Conservation (phyloP, 2,113 vertebrate genomes). For the Paradoxurus hermaphroditus region DNA sequence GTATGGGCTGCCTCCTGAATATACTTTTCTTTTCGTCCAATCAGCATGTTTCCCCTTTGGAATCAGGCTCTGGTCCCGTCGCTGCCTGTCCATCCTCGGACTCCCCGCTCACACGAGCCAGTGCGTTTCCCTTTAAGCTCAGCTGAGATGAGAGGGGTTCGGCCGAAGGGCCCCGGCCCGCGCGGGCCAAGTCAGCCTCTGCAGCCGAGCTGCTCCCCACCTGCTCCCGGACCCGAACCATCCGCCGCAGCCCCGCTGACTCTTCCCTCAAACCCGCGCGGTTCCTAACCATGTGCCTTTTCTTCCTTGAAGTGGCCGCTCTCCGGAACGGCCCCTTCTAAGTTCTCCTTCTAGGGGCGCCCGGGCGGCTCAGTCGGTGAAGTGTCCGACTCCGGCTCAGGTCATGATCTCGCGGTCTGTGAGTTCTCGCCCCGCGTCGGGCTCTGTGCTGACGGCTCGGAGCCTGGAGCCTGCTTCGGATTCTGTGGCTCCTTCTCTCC, state of each 20-base stretch:
- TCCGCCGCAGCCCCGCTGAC: not conserved
- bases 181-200: not conserved
- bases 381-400: too few relatives aligned
- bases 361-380: too few relatives aligned
- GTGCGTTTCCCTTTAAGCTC: not conserved
- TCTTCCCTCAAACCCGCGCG: not conserved
- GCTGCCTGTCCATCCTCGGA: not conserved
- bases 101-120: not conserved
- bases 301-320: not conserved
- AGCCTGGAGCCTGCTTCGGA: too few relatives aligned
- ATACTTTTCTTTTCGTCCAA: not conserved
- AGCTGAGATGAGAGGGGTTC: not conserved
- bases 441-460: too few relatives aligned
- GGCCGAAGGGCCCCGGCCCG: not conserved
- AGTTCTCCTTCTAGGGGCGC: not conserved
- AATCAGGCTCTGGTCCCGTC: not conserved
- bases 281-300: too few relatives aligned
- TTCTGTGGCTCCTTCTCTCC: too few relatives aligned
- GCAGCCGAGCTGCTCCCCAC: accelerated
- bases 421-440: accelerated
- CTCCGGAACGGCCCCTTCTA: too few relatives aligned
- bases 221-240: not conserved
- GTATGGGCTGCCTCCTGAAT: not conserved
- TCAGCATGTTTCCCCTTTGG: not conserved
- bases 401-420: too few relatives aligned